These are phyloP conservation scores for Osmerus mordax DNA, from an alignment of 2,113 vertebrate species.

Conservation along the genomic window DNA sequence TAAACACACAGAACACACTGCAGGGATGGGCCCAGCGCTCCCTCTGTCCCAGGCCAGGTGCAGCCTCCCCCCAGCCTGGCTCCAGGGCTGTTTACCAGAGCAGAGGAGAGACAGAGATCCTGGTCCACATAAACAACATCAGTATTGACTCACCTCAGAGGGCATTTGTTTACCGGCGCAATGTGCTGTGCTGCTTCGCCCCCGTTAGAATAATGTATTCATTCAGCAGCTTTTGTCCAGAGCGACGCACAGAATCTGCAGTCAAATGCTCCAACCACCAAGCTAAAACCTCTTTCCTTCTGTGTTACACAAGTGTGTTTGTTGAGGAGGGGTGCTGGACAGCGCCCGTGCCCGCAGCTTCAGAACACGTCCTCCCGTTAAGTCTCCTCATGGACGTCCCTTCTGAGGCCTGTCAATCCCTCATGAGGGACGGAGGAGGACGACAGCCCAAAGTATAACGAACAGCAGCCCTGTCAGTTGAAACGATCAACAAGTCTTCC, in stretches of 20 bases:
- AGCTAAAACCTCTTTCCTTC: no score
- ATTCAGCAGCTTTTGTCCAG: no score
- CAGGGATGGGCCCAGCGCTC: conserved; percentile 48
- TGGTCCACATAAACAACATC: conserved; percentile 58
- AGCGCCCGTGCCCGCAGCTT: background rate
- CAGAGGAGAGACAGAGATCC: conserved; percentile 54
- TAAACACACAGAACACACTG: conserved; percentile 64
- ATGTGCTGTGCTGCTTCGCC: no score
- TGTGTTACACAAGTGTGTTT: background rate
- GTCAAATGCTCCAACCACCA: background rate
- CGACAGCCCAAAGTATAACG: conserved; percentile 37
- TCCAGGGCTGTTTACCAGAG: conserved; percentile 66
- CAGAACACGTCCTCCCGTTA: background rate
- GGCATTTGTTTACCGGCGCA: conserved; percentile 48
- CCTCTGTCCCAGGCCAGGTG: background rate
- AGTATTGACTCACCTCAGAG: conserved; percentile 51
- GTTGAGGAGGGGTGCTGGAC: background rate
- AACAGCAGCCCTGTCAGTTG: conserved; percentile 50
- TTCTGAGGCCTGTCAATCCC: no score
- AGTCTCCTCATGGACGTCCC: no score
- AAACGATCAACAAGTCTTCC: conserved; percentile 65
- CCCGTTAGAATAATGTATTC: no score
- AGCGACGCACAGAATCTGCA: background rate
- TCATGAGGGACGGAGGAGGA: background rate
- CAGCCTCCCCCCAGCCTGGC: background rate